phyloP scores from a whole-genome alignment of 1,140 invertebrate species.

The Dendroctonus valens region DNA sequence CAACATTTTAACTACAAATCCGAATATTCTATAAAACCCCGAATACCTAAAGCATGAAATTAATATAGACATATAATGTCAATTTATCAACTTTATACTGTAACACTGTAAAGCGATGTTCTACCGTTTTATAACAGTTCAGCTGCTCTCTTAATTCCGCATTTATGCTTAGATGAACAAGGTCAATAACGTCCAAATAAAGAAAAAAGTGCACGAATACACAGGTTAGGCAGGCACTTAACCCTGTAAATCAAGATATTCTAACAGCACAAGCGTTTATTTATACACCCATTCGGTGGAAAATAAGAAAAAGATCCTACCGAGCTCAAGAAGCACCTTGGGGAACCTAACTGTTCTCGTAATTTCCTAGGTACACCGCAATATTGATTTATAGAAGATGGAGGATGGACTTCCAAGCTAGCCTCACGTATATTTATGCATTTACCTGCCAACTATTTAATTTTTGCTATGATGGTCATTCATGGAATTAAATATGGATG shows the following conservation, averaged over 20 bases:
- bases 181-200: conserved; percentile 21
- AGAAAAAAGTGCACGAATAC: conserved; percentile 24
- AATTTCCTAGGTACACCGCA: conserved; percentile 31
- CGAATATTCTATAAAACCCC: too few species aligned
- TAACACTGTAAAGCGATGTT: too few species aligned
- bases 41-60: too few species aligned
- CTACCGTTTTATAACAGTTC: conserved; percentile 7
- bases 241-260: conserved; percentile 37
- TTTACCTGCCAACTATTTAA: conserved; percentile 24
- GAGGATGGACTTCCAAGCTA: conserved; percentile 24
- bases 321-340: conserved; percentile 33
- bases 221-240: conserved; percentile 35
- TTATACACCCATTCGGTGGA: conserved; percentile 29
- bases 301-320: conserved; percentile 33
- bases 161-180: conserved; percentile 32
- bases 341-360: conserved; percentile 35
- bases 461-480: conserved; percentile 10
- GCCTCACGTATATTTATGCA: conserved; percentile 25
- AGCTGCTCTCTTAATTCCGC: conserved; percentile 25
- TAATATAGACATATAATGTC: too few species aligned
- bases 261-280: conserved; percentile 32
- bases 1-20: too few species aligned
- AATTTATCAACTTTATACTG: too few species aligned
- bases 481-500: conserved; percentile 6
- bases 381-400: conserved; percentile 34